Base-by-base conservation (phyloP, 2,888 invertebrate species). In the Calameuta filiformis region DNA sequence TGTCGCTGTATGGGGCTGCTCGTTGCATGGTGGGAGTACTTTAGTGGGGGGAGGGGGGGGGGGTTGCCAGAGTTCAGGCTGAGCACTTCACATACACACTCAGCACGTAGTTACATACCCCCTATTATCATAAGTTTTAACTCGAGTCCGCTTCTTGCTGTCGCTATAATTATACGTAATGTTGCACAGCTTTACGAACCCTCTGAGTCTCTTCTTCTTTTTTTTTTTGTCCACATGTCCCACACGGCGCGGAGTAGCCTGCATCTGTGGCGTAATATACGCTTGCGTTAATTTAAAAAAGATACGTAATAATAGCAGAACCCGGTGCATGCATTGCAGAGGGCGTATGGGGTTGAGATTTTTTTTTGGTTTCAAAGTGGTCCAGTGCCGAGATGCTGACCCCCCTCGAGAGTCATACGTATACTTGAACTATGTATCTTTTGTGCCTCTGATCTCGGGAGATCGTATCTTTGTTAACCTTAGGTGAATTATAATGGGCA, bases 101-200 rank as follows among this genome's bases (percentile, higher is more conserved):
- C 76, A 81, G 76, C 78, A 79, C 75, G 84, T 56, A 56, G 23
- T 35, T 35, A 35, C 35, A 3, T 79, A 81, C 75, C 23, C 37
- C 79, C 81, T 85, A 87, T 86, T 87, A 87, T 86, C 85, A 82
- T 85, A 84, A 86, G 83, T 87, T 87, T 84, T 81, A 87, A 81
- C 84, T 83, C 80, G 80, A 80, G 81, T 83, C 81, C 80, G 82
- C 81, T 87, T 85, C 84, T 85, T 83, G 82, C 85, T 83, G 85
- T 84, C 82, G 79, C 82, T 79, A 83, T 86, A 86, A 87, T 87
- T 86, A 86, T 82, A 83, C 83, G 83, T 83, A 86, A 86, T 85
- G 86, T 81, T 83, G 83, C 83, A 77, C 81, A 82, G 81, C 81
- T 76, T 73, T 78, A 37, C 69, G 75, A 31, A 75, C 35, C 30